Conservation (phyloP, 2,113 vertebrate genomes). For the Ranitomeya variabilis region DNA sequence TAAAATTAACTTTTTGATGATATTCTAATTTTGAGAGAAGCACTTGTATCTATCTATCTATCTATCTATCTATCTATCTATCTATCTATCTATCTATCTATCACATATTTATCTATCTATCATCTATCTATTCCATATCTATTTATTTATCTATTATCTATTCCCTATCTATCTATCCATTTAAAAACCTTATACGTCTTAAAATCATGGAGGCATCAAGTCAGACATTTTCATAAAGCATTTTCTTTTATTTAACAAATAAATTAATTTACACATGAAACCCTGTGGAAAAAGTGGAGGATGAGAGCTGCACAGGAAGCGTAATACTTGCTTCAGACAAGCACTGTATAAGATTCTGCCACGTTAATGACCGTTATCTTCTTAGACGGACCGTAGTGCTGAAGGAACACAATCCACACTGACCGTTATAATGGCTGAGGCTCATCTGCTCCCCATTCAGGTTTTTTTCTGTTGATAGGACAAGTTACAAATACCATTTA, state of each 20-base stretch:
- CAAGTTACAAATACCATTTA: background rate
- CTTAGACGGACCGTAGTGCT: background rate
- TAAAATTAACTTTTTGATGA: too few species aligned
- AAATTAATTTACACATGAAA: slow-evolving; percentile 8
- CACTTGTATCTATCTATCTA: too few species aligned
- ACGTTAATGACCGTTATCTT: background rate
- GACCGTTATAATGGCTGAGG: background rate
- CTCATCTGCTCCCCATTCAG: slow-evolving; percentile 21
- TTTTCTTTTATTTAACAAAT: slow-evolving; percentile 38
- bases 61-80: too few species aligned
- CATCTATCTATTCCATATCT: too few species aligned
- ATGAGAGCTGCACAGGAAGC: background rate
- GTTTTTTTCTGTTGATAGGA: slow-evolving; percentile 7
- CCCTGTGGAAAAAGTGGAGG: background rate
- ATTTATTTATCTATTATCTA: too few species aligned
- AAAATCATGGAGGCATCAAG: background rate
- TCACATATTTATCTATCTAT: too few species aligned
- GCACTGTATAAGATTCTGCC: background rate
- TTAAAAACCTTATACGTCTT: background rate
- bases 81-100: too few species aligned
- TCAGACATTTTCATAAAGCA: slow-evolving; percentile 1
- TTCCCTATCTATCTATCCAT: too few species aligned
- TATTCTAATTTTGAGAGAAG: too few species aligned
- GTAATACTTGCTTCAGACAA: background rate
- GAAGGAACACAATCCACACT: background rate